Evolutionary conservation across 2,888 invertebrate species (phyloP).

Genomic region (Tuta absoluta): DNA sequence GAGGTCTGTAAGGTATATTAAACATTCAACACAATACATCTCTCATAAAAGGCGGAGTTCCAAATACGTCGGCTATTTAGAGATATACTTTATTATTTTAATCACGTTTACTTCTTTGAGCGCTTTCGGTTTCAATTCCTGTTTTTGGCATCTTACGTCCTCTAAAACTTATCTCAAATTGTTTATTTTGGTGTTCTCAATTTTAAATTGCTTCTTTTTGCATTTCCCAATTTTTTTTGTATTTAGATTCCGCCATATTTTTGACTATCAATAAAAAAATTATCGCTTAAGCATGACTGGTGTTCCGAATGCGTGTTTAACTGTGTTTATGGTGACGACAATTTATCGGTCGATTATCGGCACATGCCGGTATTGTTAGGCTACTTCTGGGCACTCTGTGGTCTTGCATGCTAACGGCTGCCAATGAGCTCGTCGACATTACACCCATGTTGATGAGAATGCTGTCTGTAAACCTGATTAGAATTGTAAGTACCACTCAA

Average conservation of each 20-base stretch:
- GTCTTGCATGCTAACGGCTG: slow-evolving; percentile 16
- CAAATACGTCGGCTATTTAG: slow-evolving; percentile 5
- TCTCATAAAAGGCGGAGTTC: slow-evolving; percentile 5
- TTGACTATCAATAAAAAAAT: not conserved
- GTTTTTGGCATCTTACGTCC: not conserved
- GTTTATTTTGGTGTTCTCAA: not conserved
- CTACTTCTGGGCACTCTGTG: not conserved
- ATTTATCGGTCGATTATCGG: slow-evolving; percentile 32
- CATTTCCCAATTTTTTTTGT: not conserved
- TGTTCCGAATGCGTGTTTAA: slow-evolving; percentile 35
- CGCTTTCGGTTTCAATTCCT: not conserved
- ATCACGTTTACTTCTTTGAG: not conserved
- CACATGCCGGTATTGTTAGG: slow-evolving; percentile 28
- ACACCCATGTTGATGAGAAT: not conserved
- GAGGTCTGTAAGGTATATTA: not conserved
- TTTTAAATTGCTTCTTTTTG: not conserved
- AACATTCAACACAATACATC: slow-evolving; percentile 1
- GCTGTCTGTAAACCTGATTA: not conserved
- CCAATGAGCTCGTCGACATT: slow-evolving; percentile 14
- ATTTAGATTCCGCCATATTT: not conserved
- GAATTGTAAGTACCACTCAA: not conserved
- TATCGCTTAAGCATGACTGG: slow-evolving; percentile 21
- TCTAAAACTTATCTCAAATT: not conserved
- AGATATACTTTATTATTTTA: not conserved
- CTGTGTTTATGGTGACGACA: slow-evolving; percentile 32